Evolutionary conservation across 2,888 invertebrate species (phyloP), one percentile per base, ranked within the genome.

Genomic region (Morinoia aosen): DNA sequence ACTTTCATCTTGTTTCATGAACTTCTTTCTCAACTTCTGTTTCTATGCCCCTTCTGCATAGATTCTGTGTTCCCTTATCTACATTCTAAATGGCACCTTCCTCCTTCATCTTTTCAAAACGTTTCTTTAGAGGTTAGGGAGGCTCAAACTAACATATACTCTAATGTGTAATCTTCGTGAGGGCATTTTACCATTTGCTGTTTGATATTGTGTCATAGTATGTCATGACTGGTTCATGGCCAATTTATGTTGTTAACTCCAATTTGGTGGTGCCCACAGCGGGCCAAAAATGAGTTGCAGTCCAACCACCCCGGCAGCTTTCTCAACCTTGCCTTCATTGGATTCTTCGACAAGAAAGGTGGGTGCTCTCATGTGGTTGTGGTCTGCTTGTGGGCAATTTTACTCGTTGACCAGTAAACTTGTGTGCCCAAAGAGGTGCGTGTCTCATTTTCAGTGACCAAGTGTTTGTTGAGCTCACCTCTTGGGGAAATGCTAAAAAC

Each of bases 251-350:
- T 19, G 33, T 76, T 76, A 8, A 76, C 76, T 33, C 25, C 76
- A 33, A 76, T 76, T 76, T 76, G 8, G 16, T 16, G 25, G 25
- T 25, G 16, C 33, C 19, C 25, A 2, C 33, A 76, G 76, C 76
- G 16, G 2, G 76, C 76, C 76, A 76, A 95, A 95, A 95, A 95
- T 56, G 95, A 91, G 48, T 40, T 48, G 4, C 58, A 58, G 95
- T 48, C 95, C 96, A 97, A 97, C 96, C 98, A 98, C 95, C 97
- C 97, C 91, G 97, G 98, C 97, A 96, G 96, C 95, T 99, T 98
- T 97, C 98, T 99, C 98, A 99, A 98, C 96, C 98, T 99, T 88
- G 98, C 98, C 90, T 99, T 99, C 97, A 97, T 98, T 97, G 99
- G 99, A 95, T 98, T 99, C 97, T 98, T 98, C 97, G 98, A 99